These are phyloP conservation scores for Pogonophryne albipinna DNA, from an alignment of 2,797 vertebrate genomes.

Conservation along the genomic window DNA sequence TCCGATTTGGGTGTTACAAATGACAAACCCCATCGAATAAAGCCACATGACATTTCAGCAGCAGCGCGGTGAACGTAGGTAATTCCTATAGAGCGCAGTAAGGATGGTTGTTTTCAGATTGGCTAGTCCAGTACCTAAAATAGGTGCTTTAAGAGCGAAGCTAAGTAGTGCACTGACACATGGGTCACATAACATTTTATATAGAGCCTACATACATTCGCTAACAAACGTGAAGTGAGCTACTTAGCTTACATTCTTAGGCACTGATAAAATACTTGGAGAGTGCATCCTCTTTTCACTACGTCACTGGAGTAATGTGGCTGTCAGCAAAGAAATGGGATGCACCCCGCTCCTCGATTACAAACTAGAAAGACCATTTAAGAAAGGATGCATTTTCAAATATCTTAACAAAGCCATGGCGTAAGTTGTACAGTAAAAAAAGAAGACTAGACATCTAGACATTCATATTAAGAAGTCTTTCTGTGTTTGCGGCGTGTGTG, in stretches of 20 bases:
- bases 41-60: constrained; percentile 55
- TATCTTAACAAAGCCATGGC: constrained; percentile 72
- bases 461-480: constrained; percentile 90
- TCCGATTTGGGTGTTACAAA: constrained; percentile 61
- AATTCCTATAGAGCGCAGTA: constrained; percentile 48
- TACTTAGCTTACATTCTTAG: constrained; percentile 83
- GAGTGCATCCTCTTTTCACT: constrained; percentile 53
- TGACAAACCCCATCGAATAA: constrained; percentile 46
- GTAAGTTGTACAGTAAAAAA: constrained; percentile 76
- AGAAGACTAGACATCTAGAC: constrained; percentile 71
- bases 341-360: constrained; percentile 16
- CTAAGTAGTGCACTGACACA: constrained; percentile 81
- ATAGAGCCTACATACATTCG: constrained; percentile 81
- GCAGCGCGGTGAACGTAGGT: constrained; percentile 29
- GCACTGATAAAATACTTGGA: constrained; percentile 70
- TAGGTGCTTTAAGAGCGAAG: constrained; percentile 79
- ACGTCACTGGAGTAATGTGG: constrained; percentile 26
- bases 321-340: constrained; percentile 42
- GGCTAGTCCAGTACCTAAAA: constrained; percentile 77
- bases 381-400: constrained; percentile 60
- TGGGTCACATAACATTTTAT: constrained; percentile 77
- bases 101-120: constrained; percentile 73
- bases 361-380: constrained; percentile 31
- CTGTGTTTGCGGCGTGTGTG: constrained; percentile 85
- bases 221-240: constrained; percentile 81